Base-by-base conservation (phyloP, 2,888 invertebrate genomes). In the Conops quadrifasciatus region DNA sequence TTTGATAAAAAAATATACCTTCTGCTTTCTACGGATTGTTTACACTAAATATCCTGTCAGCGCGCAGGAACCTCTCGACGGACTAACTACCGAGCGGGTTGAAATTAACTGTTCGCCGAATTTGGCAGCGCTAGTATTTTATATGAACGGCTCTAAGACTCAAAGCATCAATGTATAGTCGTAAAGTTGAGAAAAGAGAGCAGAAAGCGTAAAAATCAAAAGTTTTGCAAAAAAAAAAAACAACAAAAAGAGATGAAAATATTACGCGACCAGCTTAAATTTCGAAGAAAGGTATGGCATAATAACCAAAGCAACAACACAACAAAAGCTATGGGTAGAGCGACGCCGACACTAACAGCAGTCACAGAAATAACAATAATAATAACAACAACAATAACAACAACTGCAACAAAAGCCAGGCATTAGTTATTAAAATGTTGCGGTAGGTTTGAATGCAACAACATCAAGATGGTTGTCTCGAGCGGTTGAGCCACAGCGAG, bases 21-120 rank as follows among this genome's bases (percentile, higher is more conserved):
- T 26, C 19, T 59, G 49, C 30, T 67, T 11, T 47, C 47, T 0
- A 7, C 36, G 36, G 56, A 59, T 67, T 49, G 1, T 47, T 5
- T 19, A 26, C 49, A 67, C 60, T 45, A 36, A 21, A 21, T 30
- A 67, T 60, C 67, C 67, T 60, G 26, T 26, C 26, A 28, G 28
- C 67, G 67, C 4, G 53, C 28, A 47, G 67, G 64, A 56, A 28
- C 62, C 67, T 67, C 15, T 24, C 67, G 53, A 70, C 36, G 36
- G 73, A 73, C 74, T 79, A n/a, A 76, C 73, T 75, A 75, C 69
- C 74, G 75, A 78, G 71, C 76, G 78, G 64, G 76, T 78, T 74
- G 71, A 75, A 77, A 75, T 77, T 78, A 79, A 83, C 82, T 83
- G 83, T 79, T 78, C 63, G 74, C 75, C 71, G 75, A 77, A 75